phyloP scores from a whole-genome alignment of 2,797 vertebrate genomes.

The Chaunax sp. region DNA sequence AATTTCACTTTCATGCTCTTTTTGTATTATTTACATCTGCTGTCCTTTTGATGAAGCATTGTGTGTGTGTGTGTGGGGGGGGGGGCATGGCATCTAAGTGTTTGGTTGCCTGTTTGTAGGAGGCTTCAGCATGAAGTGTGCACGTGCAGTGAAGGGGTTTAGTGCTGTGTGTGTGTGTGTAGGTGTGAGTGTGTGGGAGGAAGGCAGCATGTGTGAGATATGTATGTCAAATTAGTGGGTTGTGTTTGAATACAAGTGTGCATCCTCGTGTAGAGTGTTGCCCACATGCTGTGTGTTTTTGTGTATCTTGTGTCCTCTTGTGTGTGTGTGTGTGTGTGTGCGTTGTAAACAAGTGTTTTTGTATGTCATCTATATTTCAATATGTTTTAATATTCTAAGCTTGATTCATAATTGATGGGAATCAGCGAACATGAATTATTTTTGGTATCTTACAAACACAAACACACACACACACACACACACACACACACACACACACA shows the following conservation, averaged over 20 bases:
- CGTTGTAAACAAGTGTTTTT: slow-evolving; percentile 11
- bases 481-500: neutral
- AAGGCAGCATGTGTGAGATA: slow-evolving; percentile 17
- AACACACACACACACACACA: neutral
- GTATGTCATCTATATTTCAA: slow-evolving; percentile 65
- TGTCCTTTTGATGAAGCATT: too few relatives aligned
- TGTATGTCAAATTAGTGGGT: slow-evolving; percentile 43
- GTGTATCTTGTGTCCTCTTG: neutral
- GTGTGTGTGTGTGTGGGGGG: too few relatives aligned
- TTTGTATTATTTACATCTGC: too few relatives aligned
- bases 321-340: slow-evolving; percentile 15
- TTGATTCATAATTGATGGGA: slow-evolving; percentile 52
- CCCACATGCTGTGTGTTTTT: slow-evolving; percentile 2
- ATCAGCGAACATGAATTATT: slow-evolving; percentile 29
- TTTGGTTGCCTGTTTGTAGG: slow-evolving; percentile 29
- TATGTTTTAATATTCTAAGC: slow-evolving; percentile 40
- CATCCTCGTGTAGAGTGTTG: slow-evolving; percentile 16
- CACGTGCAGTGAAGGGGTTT: neutral
- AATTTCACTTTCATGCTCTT: too few relatives aligned
- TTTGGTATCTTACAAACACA: neutral
- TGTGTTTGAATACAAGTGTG: slow-evolving; percentile 49
- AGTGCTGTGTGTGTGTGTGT: neutral
- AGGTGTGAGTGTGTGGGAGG: slow-evolving; percentile 11
- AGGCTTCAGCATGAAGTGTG: slow-evolving; percentile 42
- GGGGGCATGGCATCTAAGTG: too few relatives aligned